Conservation (phyloP, 2,113 vertebrate genomes). For the Charina bottae region DNA sequence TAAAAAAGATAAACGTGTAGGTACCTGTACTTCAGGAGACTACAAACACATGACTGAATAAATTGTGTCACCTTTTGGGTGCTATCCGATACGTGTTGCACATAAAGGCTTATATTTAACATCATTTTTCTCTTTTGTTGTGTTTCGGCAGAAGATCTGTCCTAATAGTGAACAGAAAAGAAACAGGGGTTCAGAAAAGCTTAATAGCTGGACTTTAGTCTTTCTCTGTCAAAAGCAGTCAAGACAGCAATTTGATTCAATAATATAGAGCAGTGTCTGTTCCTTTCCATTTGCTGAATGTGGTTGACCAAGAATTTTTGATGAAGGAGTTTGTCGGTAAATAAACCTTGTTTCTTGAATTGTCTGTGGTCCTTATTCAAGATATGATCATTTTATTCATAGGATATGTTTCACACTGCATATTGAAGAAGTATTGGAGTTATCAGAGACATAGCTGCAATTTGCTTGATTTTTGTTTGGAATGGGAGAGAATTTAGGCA, state of each 20-base stretch:
- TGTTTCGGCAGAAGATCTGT: neutral
- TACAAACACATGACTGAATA: neutral
- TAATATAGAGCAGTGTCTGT: constrained; percentile 55
- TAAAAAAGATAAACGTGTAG: neutral
- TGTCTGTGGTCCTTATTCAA: constrained; percentile 71
- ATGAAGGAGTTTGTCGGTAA: constrained; percentile 69
- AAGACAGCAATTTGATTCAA: constrained; percentile 44
- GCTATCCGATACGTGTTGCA: neutral
- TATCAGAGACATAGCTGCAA: constrained; percentile 60
- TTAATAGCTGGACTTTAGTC: neutral
- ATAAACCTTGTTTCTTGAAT: constrained; percentile 72
- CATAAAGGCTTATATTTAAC: neutral
- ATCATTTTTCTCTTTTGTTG: neutral
- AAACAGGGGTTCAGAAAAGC: constrained; percentile 27
- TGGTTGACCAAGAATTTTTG: constrained; percentile 58
- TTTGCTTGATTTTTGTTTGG: no score
- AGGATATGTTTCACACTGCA: constrained; percentile 59
- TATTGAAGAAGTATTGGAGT: constrained; percentile 60
- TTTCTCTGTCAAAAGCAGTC: neutral
- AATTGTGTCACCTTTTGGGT: neutral
- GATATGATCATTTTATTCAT: constrained; percentile 62
- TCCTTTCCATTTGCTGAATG: constrained; percentile 23
- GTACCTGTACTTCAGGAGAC: neutral
- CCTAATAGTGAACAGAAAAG: neutral
- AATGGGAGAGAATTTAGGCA: constrained; percentile 58